Conservation (phyloP, 2,888 invertebrate species). For the Atrina japonica region DNA sequence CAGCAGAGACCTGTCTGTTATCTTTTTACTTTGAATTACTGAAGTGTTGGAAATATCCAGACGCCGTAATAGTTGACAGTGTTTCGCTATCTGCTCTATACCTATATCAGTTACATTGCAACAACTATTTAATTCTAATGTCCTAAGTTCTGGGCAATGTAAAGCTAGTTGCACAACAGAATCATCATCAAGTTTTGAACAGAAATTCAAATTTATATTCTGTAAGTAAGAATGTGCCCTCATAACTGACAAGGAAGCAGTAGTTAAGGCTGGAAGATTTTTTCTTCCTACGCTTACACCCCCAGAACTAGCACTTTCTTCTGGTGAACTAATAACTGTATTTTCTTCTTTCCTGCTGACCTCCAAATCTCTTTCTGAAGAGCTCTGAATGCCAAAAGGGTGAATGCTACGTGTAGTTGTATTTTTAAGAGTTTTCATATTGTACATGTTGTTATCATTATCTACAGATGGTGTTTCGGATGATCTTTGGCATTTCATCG, state of each 20-base stretch:
- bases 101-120: constrained; percentile 7
- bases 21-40: constrained; percentile 3
- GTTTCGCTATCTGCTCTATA: constrained; percentile 10
- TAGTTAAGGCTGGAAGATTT: neutral
- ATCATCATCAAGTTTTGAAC: constrained; percentile 14
- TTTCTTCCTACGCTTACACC: too few species aligned
- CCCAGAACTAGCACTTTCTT: too few species aligned
- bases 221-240: constrained; percentile 18
- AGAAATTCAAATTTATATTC: constrained; percentile 11
- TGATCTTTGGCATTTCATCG: too few species aligned
- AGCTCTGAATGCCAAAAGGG: too few species aligned
- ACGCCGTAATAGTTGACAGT: constrained; percentile 5
- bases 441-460: too few species aligned
- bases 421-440: too few species aligned
- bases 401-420: too few species aligned
- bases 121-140: constrained; percentile 12
- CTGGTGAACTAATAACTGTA: too few species aligned
- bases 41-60: constrained; percentile 33
- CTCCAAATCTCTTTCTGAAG: too few species aligned
- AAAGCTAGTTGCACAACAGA: constrained; percentile 14
- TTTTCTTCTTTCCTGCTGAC: too few species aligned
- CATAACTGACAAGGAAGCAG: neutral
- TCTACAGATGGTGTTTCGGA: too few species aligned
- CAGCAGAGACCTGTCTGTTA: constrained; percentile 16
- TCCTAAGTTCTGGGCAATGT: constrained; percentile 24